Base-by-base conservation (phyloP, 1,140 invertebrate species). In the Drosophila burlai region DNA sequence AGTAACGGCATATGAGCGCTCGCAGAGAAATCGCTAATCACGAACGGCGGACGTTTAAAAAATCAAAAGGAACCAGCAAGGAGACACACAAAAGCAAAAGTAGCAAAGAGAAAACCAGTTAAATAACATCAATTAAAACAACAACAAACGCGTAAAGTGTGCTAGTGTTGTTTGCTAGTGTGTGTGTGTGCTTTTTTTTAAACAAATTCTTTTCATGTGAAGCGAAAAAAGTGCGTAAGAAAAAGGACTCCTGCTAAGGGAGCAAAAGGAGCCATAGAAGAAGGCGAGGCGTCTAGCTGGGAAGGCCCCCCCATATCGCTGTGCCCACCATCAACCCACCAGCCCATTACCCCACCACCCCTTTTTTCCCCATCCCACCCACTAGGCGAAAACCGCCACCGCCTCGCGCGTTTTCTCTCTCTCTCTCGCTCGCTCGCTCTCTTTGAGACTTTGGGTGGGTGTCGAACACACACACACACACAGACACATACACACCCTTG, bases 1-100 rank as follows among this genome's bases (percentile, higher is more conserved):
- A 92, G 90, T 92, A 91, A 92, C 85, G 85, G 86, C 85, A 85
- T 80, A 85, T 76, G 86, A 90, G 73, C 76, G 79, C 86, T 85
- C 71, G 72, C 85, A 83, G 85, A 90, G 79, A 85, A 83, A 89
- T 80, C 83, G 83, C 83, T 87, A 78, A 79, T 59, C 59, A 79
- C 74, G 58, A 77, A 85, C 85, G 85, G 69, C 62, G 78, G 71
- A 89, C 77, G 71, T 76, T 61, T 64, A 73, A 67, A 76, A 81
- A 54, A 75, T 29, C 50, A 45, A 63, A 61, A 45, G 54, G 36
- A 26, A 58, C n/a, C 67, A 64, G 18, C 67, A 66, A 21, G 68
- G 59, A 45, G 57, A 31, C 54, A 60, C 62, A 26, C 64, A 60
- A 57, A 50, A 29, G 45, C 21, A 47, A 38, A 26, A 43, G 26